Evolutionary conservation across 2,888 invertebrate species (phyloP).

Genomic region (Rotaria macrura): DNA sequence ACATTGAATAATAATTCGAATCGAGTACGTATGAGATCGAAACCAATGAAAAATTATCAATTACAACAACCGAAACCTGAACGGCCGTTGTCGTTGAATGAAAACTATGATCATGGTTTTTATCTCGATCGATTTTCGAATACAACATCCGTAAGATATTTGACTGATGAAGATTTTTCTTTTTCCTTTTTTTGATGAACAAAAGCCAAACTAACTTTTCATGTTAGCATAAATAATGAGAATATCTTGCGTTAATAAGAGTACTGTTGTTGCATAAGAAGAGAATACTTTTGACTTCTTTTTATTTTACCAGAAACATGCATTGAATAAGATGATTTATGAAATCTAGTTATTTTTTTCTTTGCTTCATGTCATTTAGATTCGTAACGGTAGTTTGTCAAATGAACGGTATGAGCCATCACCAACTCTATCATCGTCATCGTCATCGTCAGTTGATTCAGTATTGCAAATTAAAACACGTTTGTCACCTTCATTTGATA

Average conservation of each 20-base stretch:
- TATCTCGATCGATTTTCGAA: background rate
- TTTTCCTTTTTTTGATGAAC: no score
- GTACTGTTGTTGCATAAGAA: no score
- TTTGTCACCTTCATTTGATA: background rate
- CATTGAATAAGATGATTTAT: no score
- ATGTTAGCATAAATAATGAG: no score
- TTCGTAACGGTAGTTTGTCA: background rate
- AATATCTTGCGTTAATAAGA: no score
- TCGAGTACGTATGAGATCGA: background rate
- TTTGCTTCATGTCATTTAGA: background rate
- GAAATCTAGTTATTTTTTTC: no score
- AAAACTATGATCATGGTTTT: background rate
- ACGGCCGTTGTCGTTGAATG: background rate
- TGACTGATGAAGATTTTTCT: no score
- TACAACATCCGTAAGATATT: background rate
- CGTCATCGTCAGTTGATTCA: background rate
- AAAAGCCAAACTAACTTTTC: no score
- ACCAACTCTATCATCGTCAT: background rate
- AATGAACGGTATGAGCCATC: background rate
- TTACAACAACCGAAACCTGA: background rate
- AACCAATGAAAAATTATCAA: background rate
- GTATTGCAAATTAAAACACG: background rate
- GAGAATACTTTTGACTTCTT: no score
- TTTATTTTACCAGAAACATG: no score
- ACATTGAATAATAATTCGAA: background rate